Conservation (phyloP, 2,888 invertebrate species). For the Dynastes hyllus region DNA sequence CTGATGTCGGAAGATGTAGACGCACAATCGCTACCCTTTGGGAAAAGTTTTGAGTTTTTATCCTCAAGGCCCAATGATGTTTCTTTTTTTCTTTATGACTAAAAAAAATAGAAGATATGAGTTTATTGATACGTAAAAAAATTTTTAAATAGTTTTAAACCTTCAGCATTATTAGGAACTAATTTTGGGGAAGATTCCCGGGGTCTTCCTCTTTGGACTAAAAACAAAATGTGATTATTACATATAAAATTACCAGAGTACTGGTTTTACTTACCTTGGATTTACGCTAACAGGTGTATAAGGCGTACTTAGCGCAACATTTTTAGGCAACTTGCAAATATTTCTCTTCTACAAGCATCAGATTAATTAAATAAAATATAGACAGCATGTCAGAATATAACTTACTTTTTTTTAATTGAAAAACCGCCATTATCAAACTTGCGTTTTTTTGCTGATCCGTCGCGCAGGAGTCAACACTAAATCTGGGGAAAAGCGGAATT, state of each 20-base stretch:
- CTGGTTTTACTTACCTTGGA: constrained; percentile 74
- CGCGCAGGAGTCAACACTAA: constrained; percentile 73
- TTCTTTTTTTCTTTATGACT: constrained; percentile 61
- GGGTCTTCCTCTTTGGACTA: constrained; percentile 62
- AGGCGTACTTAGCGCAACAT: constrained; percentile 71
- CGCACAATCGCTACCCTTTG: constrained; percentile 52
- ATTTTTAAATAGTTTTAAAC: constrained; percentile 35
- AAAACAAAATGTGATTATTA: constrained; percentile 48
- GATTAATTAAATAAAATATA: no score
- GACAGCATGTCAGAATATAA: constrained; percentile 22
- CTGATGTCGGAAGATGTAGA: constrained; percentile 51
- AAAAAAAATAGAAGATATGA: constrained; percentile 38
- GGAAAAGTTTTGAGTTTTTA: constrained; percentile 41
- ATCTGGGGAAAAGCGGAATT: constrained; percentile 67
- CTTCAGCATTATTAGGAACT: constrained; percentile 31
- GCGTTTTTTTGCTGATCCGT: constrained; percentile 79
- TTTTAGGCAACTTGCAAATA: constrained; percentile 77
- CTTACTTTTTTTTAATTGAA: constrained; percentile 81
- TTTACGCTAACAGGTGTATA: constrained; percentile 72
- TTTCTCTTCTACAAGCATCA: constrained; percentile 75
- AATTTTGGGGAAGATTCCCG: constrained; percentile 49
- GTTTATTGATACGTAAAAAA: constrained; percentile 8
- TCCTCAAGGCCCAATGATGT: constrained; percentile 62
- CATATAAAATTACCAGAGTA: background rate
- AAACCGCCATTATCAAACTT: constrained; percentile 77